Evolutionary conservation across 1,140 invertebrate genomes (phyloP).

Genomic region (Eriosoma lanigerum): DNA sequence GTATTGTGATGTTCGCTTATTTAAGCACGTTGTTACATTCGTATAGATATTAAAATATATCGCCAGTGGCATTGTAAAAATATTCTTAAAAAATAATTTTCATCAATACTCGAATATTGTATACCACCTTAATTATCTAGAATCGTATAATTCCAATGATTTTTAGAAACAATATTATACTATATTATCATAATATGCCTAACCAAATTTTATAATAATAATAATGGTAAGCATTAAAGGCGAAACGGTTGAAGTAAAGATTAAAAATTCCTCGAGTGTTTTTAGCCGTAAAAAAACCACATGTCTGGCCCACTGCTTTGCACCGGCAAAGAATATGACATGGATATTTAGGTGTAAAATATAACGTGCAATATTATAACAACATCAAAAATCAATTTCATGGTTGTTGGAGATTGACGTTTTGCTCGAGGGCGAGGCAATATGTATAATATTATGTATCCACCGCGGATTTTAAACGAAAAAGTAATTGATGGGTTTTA

Average conservation of each 20-base stretch:
- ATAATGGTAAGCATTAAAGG: not conserved
- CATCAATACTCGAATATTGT: too few species aligned
- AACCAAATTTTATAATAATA: not conserved
- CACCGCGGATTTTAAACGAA: slow-evolving; percentile 29
- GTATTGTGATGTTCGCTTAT: not conserved
- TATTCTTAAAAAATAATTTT: too few species aligned
- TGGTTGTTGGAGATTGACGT: slow-evolving; percentile 37
- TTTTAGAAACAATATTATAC: too few species aligned
- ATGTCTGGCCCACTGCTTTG: not conserved
- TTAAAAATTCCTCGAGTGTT: not conserved
- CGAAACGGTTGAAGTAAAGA: not conserved
- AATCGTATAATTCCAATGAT: too few species aligned
- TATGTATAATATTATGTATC: not conserved
- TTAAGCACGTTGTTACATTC: not conserved
- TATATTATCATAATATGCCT: too few species aligned
- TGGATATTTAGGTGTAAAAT: slow-evolving; percentile 13
- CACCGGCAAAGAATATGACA: not conserved
- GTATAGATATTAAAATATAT: not conserved
- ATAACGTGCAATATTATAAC: slow-evolving; percentile 8
- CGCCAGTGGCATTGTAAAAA: slow-evolving; percentile 9
- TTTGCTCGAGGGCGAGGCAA: not conserved
- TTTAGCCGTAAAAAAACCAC: not conserved
- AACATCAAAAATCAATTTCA: slow-evolving; percentile 48
- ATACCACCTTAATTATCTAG: too few species aligned
- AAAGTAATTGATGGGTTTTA: slow-evolving; percentile 49